phyloP scores from a whole-genome alignment of 2,113 vertebrate species.

The Aythya baeri region DNA sequence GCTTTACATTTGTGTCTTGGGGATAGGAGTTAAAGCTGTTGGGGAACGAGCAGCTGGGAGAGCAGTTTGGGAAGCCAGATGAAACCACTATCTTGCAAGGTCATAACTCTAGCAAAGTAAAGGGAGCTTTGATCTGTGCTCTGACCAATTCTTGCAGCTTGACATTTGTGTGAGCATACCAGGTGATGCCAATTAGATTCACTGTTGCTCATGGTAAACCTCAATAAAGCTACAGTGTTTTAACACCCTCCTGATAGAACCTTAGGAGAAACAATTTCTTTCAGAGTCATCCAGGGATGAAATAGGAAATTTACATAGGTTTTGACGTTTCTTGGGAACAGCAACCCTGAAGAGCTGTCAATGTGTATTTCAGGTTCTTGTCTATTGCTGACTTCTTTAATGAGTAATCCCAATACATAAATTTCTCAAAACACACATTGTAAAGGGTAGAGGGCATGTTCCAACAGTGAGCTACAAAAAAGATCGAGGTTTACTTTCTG shows the following conservation, averaged over 20 bases:
- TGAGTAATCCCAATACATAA: rapidly evolving
- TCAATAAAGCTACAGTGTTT: background rate
- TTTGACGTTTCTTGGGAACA: background rate
- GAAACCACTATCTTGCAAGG: background rate
- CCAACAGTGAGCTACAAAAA: background rate
- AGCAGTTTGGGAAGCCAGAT: background rate
- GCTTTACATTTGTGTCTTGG: background rate
- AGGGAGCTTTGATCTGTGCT: background rate
- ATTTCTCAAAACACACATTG: background rate
- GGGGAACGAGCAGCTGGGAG: background rate
- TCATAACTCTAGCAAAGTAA: background rate
- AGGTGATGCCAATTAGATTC: background rate
- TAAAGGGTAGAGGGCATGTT: background rate
- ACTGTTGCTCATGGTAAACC: background rate
- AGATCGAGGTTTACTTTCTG: background rate
- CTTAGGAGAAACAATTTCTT: background rate
- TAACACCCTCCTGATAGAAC: background rate
- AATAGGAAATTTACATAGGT: background rate
- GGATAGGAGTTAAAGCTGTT: background rate
- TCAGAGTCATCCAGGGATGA: background rate
- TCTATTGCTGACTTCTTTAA: background rate
- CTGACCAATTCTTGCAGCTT: background rate
- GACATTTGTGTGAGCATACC: background rate
- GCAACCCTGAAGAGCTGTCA: background rate
- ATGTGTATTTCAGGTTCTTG: background rate